Conservation (phyloP, 2,113 vertebrate genomes). For the Trogon surrucura region DNA sequence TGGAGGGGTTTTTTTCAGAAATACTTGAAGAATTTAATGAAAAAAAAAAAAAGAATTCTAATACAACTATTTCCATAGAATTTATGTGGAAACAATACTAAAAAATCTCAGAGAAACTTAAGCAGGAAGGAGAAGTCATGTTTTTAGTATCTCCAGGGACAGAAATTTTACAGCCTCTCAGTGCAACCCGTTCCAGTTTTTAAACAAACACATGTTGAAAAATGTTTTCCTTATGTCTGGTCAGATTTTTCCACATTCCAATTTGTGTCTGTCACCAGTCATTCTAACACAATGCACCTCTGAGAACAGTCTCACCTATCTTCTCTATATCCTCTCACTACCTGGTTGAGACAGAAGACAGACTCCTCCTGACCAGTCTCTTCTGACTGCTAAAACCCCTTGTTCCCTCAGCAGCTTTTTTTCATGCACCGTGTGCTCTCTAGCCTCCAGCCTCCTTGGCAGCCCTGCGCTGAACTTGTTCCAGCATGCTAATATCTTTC, state of each 20-base stretch:
- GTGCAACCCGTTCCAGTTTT: neutral
- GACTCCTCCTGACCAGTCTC: neutral
- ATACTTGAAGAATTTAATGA: neutral
- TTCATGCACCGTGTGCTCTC: neutral
- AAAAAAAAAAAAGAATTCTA: neutral
- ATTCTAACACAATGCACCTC: neutral
- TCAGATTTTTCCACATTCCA: neutral
- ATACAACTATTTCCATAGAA: neutral
- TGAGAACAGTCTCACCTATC: neutral
- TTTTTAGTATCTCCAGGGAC: neutral
- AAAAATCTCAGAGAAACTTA: neutral
- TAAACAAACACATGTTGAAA: neutral
- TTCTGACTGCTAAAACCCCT: neutral
- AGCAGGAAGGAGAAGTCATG: neutral
- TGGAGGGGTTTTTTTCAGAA: neutral
- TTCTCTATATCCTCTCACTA: neutral
- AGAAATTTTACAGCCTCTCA: neutral
- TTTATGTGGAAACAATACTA: neutral
- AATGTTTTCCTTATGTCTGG: neutral
- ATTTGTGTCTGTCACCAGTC: neutral
- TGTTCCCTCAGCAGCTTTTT: neutral
- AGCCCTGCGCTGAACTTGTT: neutral
- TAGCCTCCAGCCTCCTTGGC: rapidly evolving
- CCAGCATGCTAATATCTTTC: neutral
- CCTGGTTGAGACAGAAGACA: neutral